Conservation (phyloP, 2,797 vertebrate species). For the Phoeniculus purpureus region DNA sequence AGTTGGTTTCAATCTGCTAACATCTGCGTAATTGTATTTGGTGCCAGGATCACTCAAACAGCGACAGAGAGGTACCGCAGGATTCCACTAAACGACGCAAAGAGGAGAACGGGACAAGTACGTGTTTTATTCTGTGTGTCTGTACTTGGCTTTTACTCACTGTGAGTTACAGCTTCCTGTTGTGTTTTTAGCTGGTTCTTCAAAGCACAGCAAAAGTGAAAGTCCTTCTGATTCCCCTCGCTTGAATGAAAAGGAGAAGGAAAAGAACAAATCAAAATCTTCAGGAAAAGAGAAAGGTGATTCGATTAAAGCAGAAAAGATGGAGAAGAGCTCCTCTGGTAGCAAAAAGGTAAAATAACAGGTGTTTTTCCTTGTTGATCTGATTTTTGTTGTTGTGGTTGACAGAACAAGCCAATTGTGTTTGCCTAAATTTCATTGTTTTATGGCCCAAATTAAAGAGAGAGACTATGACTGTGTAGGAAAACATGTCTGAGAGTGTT, state of each 20-base stretch:
- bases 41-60: conserved; percentile 88
- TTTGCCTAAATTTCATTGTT: neutral
- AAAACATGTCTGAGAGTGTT: neutral
- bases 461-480: accelerated
- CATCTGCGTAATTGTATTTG: conserved; percentile 59
- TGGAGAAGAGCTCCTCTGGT: conserved; percentile 88
- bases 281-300: conserved; percentile 94
- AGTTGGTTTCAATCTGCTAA: conserved; percentile 35
- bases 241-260: conserved; percentile 87
- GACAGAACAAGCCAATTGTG: neutral
- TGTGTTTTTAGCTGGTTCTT: conserved; percentile 82
- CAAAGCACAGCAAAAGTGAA: conserved; percentile 93
- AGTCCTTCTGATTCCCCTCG: conserved; percentile 94
- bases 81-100: conserved; percentile 88
- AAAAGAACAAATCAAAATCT: conserved; percentile 94
- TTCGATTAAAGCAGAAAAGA: conserved; percentile 88
- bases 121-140: conserved; percentile 53
- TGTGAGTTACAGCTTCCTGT: neutral
- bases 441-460: neutral
- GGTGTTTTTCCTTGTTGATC: neutral
- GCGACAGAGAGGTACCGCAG: conserved; percentile 86
- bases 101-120: conserved; percentile 91
- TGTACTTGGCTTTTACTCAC: neutral
- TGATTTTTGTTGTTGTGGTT: neutral
- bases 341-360: conserved; percentile 88